A percentile compares a stretch with the other conserved stretches of the same genome.
These are phyloP conservation scores for Nomada ferruginata DNA, from an alignment of 2,888 invertebrate genomes.

Conservation along the genomic window DNA sequence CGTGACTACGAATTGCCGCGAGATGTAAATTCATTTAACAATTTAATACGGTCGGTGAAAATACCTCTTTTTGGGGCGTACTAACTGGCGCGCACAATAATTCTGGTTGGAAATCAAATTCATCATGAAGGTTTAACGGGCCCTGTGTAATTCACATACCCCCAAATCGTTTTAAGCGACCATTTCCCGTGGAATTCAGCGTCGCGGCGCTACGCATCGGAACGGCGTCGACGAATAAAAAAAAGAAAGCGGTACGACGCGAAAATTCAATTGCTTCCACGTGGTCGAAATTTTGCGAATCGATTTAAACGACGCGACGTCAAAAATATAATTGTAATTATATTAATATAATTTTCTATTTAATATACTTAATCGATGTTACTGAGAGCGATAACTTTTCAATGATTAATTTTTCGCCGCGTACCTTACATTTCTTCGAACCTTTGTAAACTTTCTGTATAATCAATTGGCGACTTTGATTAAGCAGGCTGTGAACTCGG, in stretches of 20 bases:
- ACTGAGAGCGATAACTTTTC: no score
- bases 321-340: background rate
- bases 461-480: no score
- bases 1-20: background rate
- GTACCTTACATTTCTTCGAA: background rate
- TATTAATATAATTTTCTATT: background rate
- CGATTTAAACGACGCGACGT: background rate
- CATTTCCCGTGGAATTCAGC: background rate
- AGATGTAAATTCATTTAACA: constrained; percentile 5
- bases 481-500: no score
- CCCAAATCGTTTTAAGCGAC: constrained; percentile 12
- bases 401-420: background rate
- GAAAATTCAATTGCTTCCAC: background rate
- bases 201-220: background rate
- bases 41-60: background rate
- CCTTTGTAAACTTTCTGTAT: no score
- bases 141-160: background rate
- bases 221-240: background rate
- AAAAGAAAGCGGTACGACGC: background rate
- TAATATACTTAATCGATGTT: no score
- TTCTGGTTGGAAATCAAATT: constrained; percentile 16
- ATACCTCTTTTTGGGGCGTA: background rate
- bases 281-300: background rate
- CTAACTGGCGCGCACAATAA: background rate
- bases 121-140: background rate